Evolutionary conservation across 1,140 invertebrate species (phyloP).

Genomic region (Phthorimaea operculella): DNA sequence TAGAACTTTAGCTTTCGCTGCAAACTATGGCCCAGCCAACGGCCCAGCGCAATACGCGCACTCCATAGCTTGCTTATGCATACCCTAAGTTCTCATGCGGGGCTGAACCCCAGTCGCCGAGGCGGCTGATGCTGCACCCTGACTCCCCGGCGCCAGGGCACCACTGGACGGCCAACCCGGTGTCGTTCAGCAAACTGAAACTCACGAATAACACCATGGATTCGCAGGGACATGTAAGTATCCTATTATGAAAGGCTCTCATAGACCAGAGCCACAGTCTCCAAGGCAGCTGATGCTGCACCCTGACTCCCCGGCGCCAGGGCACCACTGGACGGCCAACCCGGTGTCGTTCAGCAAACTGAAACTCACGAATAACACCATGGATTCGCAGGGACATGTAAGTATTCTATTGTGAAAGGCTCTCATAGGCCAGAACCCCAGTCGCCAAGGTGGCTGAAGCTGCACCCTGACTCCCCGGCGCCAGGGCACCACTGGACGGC

Average conservation of each 20-base stretch:
- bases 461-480: conserved; percentile 89
- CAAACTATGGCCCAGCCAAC: too few relatives aligned
- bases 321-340: conserved; percentile 88
- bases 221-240: conserved; percentile 83
- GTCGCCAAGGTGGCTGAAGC: conserved; percentile 77
- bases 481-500: conserved; percentile 88
- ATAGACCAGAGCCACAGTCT: conserved; percentile 87
- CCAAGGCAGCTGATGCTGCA: conserved; percentile 82
- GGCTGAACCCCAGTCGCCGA: conserved; percentile 83
- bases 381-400: conserved; percentile 85
- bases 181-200: conserved; percentile 88
- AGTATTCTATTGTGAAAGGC: too few relatives aligned
- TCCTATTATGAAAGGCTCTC: too few relatives aligned
- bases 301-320: conserved; percentile 86
- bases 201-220: conserved; percentile 91
- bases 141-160: conserved; percentile 85
- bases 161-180: conserved; percentile 86
- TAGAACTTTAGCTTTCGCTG: too few relatives aligned
- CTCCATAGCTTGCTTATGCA: too few relatives aligned
- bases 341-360: conserved; percentile 85
- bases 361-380: conserved; percentile 91
- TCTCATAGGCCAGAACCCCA: too few relatives aligned
- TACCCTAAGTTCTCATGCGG: too few relatives aligned
- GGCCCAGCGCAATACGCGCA: too few relatives aligned
- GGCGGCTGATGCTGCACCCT: conserved; percentile 84